Evolutionary conservation across 1,140 invertebrate species (phyloP).

Genomic region (Marisa cornuarietis): DNA sequence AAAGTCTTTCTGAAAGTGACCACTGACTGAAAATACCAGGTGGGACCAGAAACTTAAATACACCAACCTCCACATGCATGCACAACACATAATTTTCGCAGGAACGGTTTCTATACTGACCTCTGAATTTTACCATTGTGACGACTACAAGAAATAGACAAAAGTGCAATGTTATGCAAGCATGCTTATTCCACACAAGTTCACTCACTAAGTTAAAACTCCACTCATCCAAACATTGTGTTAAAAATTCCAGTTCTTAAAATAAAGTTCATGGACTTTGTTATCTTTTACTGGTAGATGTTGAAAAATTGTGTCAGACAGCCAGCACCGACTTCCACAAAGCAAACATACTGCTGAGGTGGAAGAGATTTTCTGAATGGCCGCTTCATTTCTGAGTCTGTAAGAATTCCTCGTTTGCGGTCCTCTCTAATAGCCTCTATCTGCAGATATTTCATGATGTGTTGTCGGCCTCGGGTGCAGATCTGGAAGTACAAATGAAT

Average conservation of each 20-base stretch:
- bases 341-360: conserved; percentile 45
- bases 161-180: too few species aligned
- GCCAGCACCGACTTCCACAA: too few species aligned
- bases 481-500: conserved; percentile 72
- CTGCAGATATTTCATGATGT: conserved; percentile 94
- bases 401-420: conserved; percentile 58
- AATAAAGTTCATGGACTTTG: too few species aligned
- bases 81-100: too few species aligned
- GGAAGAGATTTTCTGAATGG: conserved; percentile 65
- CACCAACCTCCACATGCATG: too few species aligned
- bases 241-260: too few species aligned
- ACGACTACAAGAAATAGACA: conserved; percentile 1
- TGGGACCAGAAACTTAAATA: too few species aligned
- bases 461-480: conserved; percentile 88
- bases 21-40: too few species aligned
- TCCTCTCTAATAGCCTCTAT: conserved; percentile 79
- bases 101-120: conserved; percentile 6
- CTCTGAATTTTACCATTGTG: conserved; percentile 8
- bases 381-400: conserved; percentile 65
- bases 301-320: too few species aligned
- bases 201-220: background rate
- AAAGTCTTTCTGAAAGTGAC: too few species aligned
- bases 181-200: background rate
- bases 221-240: background rate
- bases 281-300: too few species aligned